Evolutionary conservation across 30 jellyfish, hydroid and myxozoan species (phyloP).

Genomic region (Turritopsis rubra): DNA sequence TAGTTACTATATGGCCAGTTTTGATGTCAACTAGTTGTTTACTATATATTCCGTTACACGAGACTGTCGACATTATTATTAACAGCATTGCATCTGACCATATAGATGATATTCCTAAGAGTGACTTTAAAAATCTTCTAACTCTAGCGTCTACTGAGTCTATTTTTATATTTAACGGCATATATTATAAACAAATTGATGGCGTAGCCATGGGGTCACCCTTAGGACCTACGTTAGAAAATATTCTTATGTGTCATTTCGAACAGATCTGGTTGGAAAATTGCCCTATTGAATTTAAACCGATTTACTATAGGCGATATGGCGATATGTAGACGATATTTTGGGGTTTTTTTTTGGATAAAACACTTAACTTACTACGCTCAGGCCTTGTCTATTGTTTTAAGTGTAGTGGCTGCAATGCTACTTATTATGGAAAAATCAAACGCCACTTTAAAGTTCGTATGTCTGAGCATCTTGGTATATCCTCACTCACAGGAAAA

Average conservation of each 20-base stretch:
- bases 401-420: no score
- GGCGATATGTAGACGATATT: slow-evolving; percentile 21
- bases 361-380: no score
- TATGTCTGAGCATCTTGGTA: no score
- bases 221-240: slow-evolving; percentile 29
- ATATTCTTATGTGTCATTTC: neutral
- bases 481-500: no score
- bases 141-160: slow-evolving; percentile 1
- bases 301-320: slow-evolving; percentile 1
- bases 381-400: no score
- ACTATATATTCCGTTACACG: slow-evolving; percentile 7
- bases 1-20: slow-evolving; percentile 28
- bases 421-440: no score
- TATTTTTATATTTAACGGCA: neutral
- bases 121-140: slow-evolving; percentile 7
- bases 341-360: neutral
- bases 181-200: neutral
- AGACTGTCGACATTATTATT: neutral
- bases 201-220: no score
- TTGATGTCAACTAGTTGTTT: neutral
- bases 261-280: neutral
- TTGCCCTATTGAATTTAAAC: slow-evolving; percentile 13
- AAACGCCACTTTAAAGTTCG: no score
- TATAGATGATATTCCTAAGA: neutral
- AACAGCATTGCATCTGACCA: neutral